Evolutionary conservation across 2,888 invertebrate species (phyloP).

Genomic region (Eupithecia centaureata): DNA sequence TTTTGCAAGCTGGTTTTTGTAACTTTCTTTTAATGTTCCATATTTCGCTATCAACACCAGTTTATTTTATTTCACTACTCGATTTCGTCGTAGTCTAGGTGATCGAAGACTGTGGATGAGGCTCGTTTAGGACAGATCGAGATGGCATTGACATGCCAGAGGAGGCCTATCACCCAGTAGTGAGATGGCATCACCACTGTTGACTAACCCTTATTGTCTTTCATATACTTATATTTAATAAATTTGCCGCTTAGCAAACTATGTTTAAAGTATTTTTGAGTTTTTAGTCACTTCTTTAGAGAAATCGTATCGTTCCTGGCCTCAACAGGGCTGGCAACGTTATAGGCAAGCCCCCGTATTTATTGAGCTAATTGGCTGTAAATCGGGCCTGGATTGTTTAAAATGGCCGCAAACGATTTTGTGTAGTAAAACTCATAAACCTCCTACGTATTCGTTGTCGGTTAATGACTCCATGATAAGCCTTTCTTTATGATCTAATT

Average conservation of each 20-base stretch:
- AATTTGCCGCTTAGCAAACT: neutral
- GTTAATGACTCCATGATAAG: constrained; percentile 79
- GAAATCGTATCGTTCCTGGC: constrained; percentile 46
- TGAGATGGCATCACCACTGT: neutral
- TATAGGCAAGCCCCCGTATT: constrained; percentile 69
- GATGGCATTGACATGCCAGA: neutral
- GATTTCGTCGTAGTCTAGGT: neutral
- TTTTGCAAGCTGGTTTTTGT: too few species aligned
- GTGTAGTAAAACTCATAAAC: constrained; percentile 82
- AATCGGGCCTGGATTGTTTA: constrained; percentile 74
- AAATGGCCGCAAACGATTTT: constrained; percentile 78
- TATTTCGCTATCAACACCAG: too few species aligned
- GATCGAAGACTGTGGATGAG: neutral
- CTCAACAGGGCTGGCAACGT: constrained; percentile 50
- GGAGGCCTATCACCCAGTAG: neutral
- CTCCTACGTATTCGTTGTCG: constrained; percentile 73
- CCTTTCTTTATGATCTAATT: constrained; percentile 77
- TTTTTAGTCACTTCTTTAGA: neutral
- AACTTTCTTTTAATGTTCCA: too few species aligned
- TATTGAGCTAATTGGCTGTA: constrained; percentile 81
- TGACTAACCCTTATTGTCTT: neutral
- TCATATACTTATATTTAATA: neutral
- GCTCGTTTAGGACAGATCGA: neutral
- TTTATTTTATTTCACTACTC: too few species aligned
- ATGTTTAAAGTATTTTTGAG: too few species aligned